Evolutionary conservation across 2,797 vertebrate genomes (phyloP).

Genomic region (Takifugu rubripes): DNA sequence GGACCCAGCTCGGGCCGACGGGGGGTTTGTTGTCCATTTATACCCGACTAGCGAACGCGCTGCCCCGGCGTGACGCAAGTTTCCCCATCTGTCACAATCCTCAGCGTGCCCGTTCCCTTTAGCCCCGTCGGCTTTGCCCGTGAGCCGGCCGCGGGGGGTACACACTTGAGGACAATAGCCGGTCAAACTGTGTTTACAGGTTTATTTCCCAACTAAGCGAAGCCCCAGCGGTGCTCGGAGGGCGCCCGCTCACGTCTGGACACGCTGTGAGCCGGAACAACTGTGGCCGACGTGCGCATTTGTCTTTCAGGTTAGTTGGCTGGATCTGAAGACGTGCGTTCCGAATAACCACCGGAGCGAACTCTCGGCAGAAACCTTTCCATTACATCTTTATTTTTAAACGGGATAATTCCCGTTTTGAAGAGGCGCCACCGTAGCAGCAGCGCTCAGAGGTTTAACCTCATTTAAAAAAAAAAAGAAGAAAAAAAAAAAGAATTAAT

Average conservation of each 20-base stretch:
- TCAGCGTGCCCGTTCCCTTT: slow-evolving; percentile 54
- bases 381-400: too few species aligned
- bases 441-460: slow-evolving; percentile 54
- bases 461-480: slow-evolving; percentile 22
- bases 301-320: slow-evolving; percentile 68
- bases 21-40: slow-evolving; percentile 51
- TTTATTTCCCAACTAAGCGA: slow-evolving; percentile 36
- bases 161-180: slow-evolving; percentile 50
- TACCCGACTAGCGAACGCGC: slow-evolving; percentile 56
- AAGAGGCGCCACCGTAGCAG: slow-evolving; percentile 26
- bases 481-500: slow-evolving; percentile 40
- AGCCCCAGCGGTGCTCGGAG: slow-evolving; percentile 45
- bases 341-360: background rate
- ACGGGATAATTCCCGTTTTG: too few species aligned
- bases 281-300: slow-evolving; percentile 70
- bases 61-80: slow-evolving; percentile 73
- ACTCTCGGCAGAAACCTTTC: background rate
- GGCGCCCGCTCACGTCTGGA: slow-evolving; percentile 51
- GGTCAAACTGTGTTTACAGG: slow-evolving; percentile 49
- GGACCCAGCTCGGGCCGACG: slow-evolving; percentile 37
- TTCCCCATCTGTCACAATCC: slow-evolving; percentile 73
- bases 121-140: slow-evolving; percentile 38
- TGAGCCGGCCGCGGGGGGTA: slow-evolving; percentile 22
- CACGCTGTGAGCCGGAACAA: slow-evolving; percentile 58
- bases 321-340: slow-evolving; percentile 52